Evolutionary conservation across 2,797 vertebrate genomes (phyloP).

Genomic region (Hyperoplus immaculatus): DNA sequence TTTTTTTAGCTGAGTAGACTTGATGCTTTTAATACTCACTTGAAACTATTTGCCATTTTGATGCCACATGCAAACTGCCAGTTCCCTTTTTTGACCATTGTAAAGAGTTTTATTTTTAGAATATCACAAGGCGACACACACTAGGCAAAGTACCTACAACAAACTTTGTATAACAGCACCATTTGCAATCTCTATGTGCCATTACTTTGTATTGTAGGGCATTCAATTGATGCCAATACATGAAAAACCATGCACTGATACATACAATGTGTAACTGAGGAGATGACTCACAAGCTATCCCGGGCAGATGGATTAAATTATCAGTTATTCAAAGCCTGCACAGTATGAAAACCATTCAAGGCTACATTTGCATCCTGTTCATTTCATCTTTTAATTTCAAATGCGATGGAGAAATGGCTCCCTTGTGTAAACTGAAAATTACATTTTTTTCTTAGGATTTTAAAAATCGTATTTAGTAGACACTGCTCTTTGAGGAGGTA

Average conservation of each 20-base stretch:
- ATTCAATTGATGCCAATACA: not conserved
- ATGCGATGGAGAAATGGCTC: too few species aligned
- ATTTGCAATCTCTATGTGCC: not conserved
- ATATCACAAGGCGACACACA: not conserved
- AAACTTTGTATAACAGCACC: not conserved
- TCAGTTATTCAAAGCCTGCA: not conserved
- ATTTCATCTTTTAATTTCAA: too few species aligned
- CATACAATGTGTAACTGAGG: not conserved
- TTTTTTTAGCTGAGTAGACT: not conserved
- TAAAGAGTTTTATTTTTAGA: not conserved
- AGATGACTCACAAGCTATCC: not conserved
- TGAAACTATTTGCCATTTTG: constrained; percentile 2
- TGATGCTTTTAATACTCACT: not conserved
- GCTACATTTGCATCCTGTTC: too few species aligned
- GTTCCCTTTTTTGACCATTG: not conserved
- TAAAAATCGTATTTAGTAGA: too few species aligned
- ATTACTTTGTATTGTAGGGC: not conserved
- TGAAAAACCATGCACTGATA: not conserved
- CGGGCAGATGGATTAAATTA: not conserved
- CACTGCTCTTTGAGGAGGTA: too few species aligned
- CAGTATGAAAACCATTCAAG: too few species aligned
- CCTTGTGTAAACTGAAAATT: too few species aligned
- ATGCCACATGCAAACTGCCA: not conserved
- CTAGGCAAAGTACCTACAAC: not conserved
- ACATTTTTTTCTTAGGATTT: too few species aligned